Base-by-base conservation (phyloP, 2,888 invertebrate genomes). In the Drosophila merina region DNA sequence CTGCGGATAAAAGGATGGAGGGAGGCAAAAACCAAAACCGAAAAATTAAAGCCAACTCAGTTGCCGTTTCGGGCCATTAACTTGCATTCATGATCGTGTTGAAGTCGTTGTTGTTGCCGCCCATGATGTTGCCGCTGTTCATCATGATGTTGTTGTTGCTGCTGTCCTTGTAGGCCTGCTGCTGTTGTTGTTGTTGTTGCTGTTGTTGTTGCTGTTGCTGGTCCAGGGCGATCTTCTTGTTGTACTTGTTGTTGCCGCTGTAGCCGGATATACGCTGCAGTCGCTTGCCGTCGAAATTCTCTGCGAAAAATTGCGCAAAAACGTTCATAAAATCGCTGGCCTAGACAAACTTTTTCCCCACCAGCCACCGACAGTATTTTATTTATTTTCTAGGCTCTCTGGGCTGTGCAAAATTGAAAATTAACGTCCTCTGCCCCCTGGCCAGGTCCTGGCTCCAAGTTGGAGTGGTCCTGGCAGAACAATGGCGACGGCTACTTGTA, bases 241-340 rank as follows among this genome's bases (percentile, higher is more conserved):
- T 94, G 90, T 94, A 94, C 90, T 95, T 95, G 88, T 92, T 67
- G 88, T 92, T 67, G 88, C 12, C 20, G 58, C 92, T 67, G 55
- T 80, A 94, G 67, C 82, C 92, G 10, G 93, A 92, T 78, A 94
- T 93, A 42, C 94, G 93, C 88, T 94, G 93, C 89, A 94, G 93
- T 89, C 94, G 94, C 68, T 92, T 92, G 58, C 92, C 84, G 84
- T 92, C 93, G 38, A 88, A 83, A 70, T 92, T 92, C 76, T 93
- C 93, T 90, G 86, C 20, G 31, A 58, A 71, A 57, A 59, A 48
- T 25, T 25, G 56, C 28, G 70, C 38, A 74, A 36, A 76, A 78
- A 71, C 70, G 67, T 57, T 57, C 75, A 78, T 82, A 54, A 81
- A 81, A 73, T 73, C 69, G 77, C 75, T 78, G 69, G 67, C 59